phyloP scores from a whole-genome alignment of 2,113 vertebrate genomes.

The Ranitomeya imitator region DNA sequence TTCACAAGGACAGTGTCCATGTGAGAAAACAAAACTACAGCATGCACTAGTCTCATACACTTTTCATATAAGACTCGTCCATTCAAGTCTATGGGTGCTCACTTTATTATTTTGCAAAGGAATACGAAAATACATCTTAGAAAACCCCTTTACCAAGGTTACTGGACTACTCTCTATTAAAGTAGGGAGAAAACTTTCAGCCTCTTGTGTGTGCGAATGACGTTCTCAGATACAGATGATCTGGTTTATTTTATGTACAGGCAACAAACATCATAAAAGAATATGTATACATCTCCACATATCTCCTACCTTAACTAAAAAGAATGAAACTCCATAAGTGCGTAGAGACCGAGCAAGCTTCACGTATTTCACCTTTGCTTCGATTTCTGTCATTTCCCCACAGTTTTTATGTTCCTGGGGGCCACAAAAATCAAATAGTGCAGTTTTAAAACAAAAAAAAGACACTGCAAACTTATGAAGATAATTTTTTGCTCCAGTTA shows the following conservation, averaged over 20 bases:
- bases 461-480: background rate
- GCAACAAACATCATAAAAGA: background rate
- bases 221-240: background rate
- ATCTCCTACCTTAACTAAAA: constrained; percentile 89
- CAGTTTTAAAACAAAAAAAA: background rate
- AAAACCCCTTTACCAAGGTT: too few relatives aligned
- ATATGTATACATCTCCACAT: background rate
- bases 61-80: too few relatives aligned
- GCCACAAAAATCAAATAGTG: background rate
- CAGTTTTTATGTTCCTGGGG: constrained; percentile 93
- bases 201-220: background rate
- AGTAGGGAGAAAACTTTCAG: background rate
- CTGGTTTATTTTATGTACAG: background rate
- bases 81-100: too few relatives aligned
- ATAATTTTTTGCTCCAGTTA: background rate
- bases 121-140: too few relatives aligned
- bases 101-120: too few relatives aligned
- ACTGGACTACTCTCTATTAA: background rate
- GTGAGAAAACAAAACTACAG: too few relatives aligned
- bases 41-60: too few relatives aligned
- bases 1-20: too few relatives aligned
- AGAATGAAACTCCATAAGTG: constrained; percentile 96
- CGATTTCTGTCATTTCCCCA: constrained; percentile 97
- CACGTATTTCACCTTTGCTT: constrained; percentile 97
- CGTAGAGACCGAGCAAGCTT: constrained; percentile 91